Conservation (phyloP, 2,113 vertebrate genomes). For the Craseonycteris thonglongyai region DNA sequence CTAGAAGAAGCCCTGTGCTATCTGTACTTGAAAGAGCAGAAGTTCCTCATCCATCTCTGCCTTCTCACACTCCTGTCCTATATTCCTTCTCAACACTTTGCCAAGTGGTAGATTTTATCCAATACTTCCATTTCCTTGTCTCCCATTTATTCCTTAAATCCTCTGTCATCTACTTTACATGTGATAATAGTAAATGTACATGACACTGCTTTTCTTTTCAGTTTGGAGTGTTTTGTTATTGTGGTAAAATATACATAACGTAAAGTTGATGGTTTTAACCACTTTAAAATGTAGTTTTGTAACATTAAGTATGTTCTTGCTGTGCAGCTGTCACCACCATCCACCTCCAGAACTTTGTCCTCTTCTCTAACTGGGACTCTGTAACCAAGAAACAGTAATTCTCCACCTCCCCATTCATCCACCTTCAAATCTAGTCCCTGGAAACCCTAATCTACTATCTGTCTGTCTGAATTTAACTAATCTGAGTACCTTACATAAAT, state of each 20-base stretch:
- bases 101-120: background rate
- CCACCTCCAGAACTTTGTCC: background rate
- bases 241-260: background rate
- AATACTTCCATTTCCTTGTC: background rate
- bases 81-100: background rate
- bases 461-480: background rate
- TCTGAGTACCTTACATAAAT: no score
- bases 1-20: background rate
- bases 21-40: background rate
- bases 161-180: background rate
- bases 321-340: background rate
- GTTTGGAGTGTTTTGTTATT: background rate
- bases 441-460: background rate
- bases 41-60: background rate
- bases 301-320: no score
- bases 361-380: background rate
- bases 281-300: background rate
- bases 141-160: background rate
- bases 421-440: no score
- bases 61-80: accelerated
- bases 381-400: background rate
- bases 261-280: background rate
- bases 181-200: background rate
- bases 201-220: background rate
- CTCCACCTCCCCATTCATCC: background rate